Evolutionary conservation across 2,113 vertebrate genomes (phyloP).

Genomic region (Labeo rohita): DNA sequence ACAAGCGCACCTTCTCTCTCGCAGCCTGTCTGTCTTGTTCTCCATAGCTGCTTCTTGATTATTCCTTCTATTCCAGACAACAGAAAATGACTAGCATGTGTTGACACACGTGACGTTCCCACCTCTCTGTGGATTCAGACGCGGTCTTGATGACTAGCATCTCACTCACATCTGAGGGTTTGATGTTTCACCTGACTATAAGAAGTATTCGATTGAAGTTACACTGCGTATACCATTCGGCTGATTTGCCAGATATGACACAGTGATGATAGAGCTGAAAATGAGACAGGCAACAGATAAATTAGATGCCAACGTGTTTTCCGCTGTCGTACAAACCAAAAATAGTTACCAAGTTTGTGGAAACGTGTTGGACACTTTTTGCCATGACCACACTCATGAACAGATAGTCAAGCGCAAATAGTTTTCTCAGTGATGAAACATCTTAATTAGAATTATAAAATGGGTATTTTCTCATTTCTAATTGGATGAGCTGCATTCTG

Average conservation of each 20-base stretch:
- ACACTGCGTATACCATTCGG: neutral
- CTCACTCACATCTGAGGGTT: slow-evolving; percentile 28
- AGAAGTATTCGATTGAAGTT: neutral
- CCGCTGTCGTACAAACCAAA: neutral
- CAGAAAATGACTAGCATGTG: slow-evolving; percentile 22
- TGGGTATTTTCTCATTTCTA: neutral
- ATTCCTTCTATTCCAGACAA: slow-evolving; percentile 23
- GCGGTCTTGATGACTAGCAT: neutral
- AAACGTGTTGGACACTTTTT: neutral
- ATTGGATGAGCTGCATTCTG: neutral
- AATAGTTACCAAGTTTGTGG: neutral
- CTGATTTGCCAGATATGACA: neutral
- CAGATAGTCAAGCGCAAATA: neutral
- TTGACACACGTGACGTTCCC: neutral
- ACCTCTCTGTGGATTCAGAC: slow-evolving; percentile 1
- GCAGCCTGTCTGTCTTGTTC: neutral
- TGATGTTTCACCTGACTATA: slow-evolving; percentile 10
- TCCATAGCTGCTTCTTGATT: slow-evolving; percentile 13
- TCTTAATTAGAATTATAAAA: slow-evolving; percentile 7
- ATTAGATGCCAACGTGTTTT: neutral
- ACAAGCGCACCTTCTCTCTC: neutral
- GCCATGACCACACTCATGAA: neutral
- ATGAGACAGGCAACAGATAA: slow-evolving; percentile 1
- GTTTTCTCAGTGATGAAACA: neutral
- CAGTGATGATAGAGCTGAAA: neutral